phyloP scores from a whole-genome alignment of 2,113 vertebrate genomes.

The Upupa epops region DNA sequence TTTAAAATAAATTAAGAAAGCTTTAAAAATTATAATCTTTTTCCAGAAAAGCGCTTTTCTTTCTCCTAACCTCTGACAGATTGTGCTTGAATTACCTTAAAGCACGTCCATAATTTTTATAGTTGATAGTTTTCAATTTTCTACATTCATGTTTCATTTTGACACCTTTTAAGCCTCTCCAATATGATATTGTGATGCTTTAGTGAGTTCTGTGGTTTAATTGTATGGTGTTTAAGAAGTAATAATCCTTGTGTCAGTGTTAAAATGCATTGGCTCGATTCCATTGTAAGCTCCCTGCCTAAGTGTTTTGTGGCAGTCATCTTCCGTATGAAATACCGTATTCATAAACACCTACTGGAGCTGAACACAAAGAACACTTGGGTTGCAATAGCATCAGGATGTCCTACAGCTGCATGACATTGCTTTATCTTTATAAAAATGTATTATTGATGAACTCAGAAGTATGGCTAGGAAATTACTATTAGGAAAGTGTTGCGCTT shows the following conservation, averaged over 20 bases:
- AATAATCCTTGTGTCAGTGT: neutral
- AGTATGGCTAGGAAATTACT: neutral
- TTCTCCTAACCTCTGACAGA: neutral
- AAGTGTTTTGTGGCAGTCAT: slow-evolving; percentile 6
- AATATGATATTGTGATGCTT: neutral
- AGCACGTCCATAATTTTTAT: neutral
- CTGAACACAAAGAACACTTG: neutral
- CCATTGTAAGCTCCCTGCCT: neutral
- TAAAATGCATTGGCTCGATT: neutral
- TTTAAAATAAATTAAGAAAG: neutral
- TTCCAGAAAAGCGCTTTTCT: neutral
- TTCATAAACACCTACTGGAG: neutral
- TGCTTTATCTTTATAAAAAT: neutral
- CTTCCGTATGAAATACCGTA: neutral
- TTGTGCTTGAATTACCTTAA: neutral
- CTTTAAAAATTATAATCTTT: neutral
- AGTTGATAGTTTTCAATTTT: neutral
- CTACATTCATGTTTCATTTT: neutral
- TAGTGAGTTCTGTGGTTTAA: neutral
- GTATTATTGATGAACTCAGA: neutral
- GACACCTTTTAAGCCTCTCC: neutral
- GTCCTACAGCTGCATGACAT: neutral
- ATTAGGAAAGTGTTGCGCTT: neutral
- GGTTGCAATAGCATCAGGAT: neutral
- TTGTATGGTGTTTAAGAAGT: neutral